Evolutionary conservation across 2,797 vertebrate species (phyloP).

Genomic region (Pteronotus mesoamericanus): DNA sequence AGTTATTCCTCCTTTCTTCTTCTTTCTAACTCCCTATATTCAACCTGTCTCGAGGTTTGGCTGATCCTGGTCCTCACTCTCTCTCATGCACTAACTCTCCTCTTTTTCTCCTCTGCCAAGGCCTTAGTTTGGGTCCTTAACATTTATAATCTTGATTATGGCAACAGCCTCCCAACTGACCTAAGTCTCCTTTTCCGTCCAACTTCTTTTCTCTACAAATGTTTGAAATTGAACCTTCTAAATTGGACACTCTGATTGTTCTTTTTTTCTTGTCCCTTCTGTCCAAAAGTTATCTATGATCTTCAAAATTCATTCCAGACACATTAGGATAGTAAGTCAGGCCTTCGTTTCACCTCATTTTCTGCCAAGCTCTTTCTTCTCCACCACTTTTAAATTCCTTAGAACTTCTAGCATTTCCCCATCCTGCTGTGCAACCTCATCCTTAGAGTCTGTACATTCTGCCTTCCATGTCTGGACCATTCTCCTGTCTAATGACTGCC

Average conservation of each 20-base stretch:
- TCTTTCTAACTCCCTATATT: not conserved
- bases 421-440: not conserved
- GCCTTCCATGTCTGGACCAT: not conserved
- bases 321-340: not conserved
- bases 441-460: not conserved
- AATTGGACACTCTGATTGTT: not conserved
- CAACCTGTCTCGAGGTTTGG: not conserved
- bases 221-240: not conserved
- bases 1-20: not conserved
- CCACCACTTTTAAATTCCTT: not conserved
- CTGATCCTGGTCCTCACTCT: not conserved
- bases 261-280: not conserved
- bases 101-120: not conserved
- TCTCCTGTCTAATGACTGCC: not conserved
- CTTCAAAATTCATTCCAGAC: not conserved
- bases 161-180: not conserved
- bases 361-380: not conserved
- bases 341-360: not conserved
- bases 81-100: accelerated
- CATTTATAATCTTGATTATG: not conserved
- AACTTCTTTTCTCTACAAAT: not conserved
- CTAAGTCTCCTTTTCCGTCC: not conserved
- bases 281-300: not conserved
- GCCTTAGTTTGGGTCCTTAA: not conserved
- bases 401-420: not conserved